A percentile compares a stretch with the other conserved stretches of the same genome.
These are phyloP conservation scores for Chloromyia formosa DNA, from an alignment of 2,888 invertebrate species.

Conservation along the genomic window DNA sequence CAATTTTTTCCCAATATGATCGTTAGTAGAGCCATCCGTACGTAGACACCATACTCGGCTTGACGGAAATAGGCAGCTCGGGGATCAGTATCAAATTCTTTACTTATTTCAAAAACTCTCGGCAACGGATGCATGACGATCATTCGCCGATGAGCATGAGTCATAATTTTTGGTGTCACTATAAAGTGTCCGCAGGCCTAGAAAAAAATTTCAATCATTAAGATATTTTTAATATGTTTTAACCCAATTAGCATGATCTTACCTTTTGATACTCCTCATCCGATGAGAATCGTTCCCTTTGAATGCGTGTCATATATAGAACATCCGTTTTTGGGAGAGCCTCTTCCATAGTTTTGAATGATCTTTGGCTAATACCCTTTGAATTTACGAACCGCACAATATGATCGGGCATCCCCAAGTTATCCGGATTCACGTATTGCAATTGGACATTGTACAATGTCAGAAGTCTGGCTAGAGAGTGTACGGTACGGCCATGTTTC, in stretches of 20 bases:
- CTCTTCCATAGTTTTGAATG: conserved; percentile 77
- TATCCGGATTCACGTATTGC: conserved; percentile 88
- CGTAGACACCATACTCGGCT: conserved; percentile 97
- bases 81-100: conserved; percentile 95
- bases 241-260: conserved; percentile 55
- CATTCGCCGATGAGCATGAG: conserved; percentile 90
- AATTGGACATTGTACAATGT: conserved; percentile 94
- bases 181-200: conserved; percentile 88
- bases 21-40: conserved; percentile 95
- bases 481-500: conserved; percentile 97
- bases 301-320: conserved; percentile 97
- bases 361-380: conserved; percentile 77
- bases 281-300: conserved; percentile 87
- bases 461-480: conserved; percentile 92
- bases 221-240: no score
- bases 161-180: conserved; percentile 96
- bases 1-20: conserved; percentile 77
- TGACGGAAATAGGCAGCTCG: conserved; percentile 98
- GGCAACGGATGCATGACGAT: conserved; percentile 98
- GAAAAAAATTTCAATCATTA: conserved; percentile 26
- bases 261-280: conserved; percentile 89
- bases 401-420: conserved; percentile 90
- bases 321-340: conserved; percentile 95
- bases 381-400: conserved; percentile 81
- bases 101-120: conserved; percentile 91